Base-by-base conservation (phyloP, 1,140 invertebrate genomes). In the Lethrus apterus region DNA sequence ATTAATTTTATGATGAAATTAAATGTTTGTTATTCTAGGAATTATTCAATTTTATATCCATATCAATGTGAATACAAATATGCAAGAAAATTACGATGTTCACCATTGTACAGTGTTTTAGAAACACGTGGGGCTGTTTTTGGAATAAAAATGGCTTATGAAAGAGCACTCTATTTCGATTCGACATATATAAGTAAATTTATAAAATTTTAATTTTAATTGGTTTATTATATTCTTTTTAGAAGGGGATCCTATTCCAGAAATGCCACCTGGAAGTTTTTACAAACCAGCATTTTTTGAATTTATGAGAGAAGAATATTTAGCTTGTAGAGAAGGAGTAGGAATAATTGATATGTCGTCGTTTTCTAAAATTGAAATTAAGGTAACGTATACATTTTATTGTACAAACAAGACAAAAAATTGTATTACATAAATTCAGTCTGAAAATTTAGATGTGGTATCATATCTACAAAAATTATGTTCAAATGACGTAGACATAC, bases 71-170 rank as follows among this genome's bases (percentile, higher is more conserved):
- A 79, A 56, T 83, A 79, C 53, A 74, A 78, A 58, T 79, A 79
- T 53, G 80, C 81, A 10, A 68, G 85, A 35, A 82, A 84, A 58
- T 58, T 89, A 14, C 67, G 86, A 30, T 86, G 83, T 58, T 88
- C 86, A 2, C 83, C 86, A 4, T 73, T 91, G 11, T 86, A 87
- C 63, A 81, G 83, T 11, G 73, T 84, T 20, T 65, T 87, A n/a
- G 77, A 85, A 69, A 76, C 76, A 41, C 72, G 74, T 32, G 86
- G 86, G 1, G 88, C 85, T 10, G 75, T 86, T 24, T 90, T 89
- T 71, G 83, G 83, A 17, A 84, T 87, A 48, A 84, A 83, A 58
- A 89, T 89, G 82, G 87, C 84, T n/a, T 91, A 88, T 58, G 88
- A 91, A 65, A 67, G 86, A 56, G 81, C 86, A 10, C 61, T 77